Base-by-base conservation (phyloP, 2,888 invertebrate species). In the Dorcus hopei region DNA sequence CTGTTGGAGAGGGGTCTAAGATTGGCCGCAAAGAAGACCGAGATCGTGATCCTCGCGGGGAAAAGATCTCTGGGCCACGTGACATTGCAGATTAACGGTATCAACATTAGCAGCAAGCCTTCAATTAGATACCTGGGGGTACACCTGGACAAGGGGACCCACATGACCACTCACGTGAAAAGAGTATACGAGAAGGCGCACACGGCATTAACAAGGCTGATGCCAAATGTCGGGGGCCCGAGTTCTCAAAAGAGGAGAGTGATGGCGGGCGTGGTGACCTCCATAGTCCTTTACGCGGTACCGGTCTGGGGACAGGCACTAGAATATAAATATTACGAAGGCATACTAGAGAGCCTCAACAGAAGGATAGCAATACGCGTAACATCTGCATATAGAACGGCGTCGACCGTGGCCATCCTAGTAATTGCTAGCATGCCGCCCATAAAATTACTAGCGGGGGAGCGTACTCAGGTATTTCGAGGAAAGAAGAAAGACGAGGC, bases 21-120 rank as follows among this genome's bases (percentile, higher is more conserved):
- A 9, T 5, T 61, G 11, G 58, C 52, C 1, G 23, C 50, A 7
- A 45, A 52, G 5, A 59, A 61, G 50, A 61, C 61, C 0, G 61
- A 61, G 43, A 43, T 53, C 1, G 40, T 61, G 2, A 47, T 61
- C 3, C 4, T 60, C 11, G 42, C 26, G 33, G 59, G 61, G 3
- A 11, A 26, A 39, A 48, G 52, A 33, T 33, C 3, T 9, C 9
- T 26, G 16, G 9, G n/a, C 7, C 7, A 11, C 11, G n/a, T 49
- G n/a, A 7, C 1, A 5, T 3, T 49, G 8, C 19, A 2, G 2
- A 11, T 49, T 14, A 5, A 33, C 2, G 49, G 11, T 2, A 16
- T 9, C 7, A 4, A 7, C 11, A 33, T 49, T 3, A 2, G 8
- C 8, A 23, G 26, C 26, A 33, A 8, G 7, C 9, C n/a, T 2